Evolutionary conservation across 2,888 invertebrate genomes (phyloP).

Genomic region (Chelonus formosanus): DNA sequence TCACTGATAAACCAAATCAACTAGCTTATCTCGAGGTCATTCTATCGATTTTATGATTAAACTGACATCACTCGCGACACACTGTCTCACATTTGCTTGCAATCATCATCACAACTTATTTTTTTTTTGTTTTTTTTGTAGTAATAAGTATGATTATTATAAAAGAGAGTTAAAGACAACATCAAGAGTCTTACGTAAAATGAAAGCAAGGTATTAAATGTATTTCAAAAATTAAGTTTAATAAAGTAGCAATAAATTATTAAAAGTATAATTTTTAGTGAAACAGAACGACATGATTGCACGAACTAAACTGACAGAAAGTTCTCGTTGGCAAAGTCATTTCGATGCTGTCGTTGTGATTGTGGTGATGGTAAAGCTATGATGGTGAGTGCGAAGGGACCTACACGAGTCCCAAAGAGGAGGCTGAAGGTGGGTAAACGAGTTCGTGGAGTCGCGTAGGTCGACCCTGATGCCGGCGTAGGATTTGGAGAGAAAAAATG

Average conservation of each 20-base stretch:
- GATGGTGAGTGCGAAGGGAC: conserved; percentile 41
- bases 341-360: conserved; percentile 12
- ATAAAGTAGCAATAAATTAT: neutral
- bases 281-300: conserved; percentile 33
- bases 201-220: too few species aligned
- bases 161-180: neutral
- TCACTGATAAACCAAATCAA: conserved; percentile 13
- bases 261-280: neutral
- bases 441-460: conserved; percentile 58
- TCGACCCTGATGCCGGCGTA: conserved; percentile 44
- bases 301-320: conserved; percentile 43
- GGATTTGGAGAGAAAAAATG: conserved; percentile 29
- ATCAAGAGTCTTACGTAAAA: too few species aligned
- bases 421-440: conserved; percentile 64
- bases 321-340: conserved; percentile 37
- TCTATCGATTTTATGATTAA: conserved; percentile 29
- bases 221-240: conserved; percentile 1
- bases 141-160: neutral
- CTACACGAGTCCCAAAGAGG: conserved; percentile 46
- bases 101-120: conserved; percentile 15
- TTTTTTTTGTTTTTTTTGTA: too few species aligned
- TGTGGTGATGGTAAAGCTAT: conserved; percentile 32
- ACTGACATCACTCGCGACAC: conserved; percentile 27
- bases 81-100: conserved; percentile 24
- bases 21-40: conserved; percentile 31